Evolutionary conservation across 1,140 invertebrate genomes (phyloP), one percentile per base, ranked within the genome.

Genomic region (Drosophila fuyamai): DNA sequence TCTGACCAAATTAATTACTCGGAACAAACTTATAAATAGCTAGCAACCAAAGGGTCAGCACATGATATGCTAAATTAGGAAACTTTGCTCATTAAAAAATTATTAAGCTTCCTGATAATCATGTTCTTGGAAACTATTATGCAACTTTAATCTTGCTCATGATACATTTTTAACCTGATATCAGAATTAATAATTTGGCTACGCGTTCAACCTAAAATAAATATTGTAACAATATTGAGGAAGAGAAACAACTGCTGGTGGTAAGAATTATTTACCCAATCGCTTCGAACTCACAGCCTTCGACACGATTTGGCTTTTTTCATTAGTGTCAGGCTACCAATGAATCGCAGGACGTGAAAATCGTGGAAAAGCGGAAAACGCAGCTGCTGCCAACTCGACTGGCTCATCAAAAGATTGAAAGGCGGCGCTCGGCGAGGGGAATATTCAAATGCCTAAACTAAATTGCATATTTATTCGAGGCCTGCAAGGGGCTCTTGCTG

Each of bases 361-460:
- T 74, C 38, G 14, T 18, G 57, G 40, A 63, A 74, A 51, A 38
- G 50, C 29, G 50, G 40, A 16, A 74, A 75, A 63, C 73, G 50
- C 73, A 76, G 73, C 63, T 58, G 71, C 63, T 62, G 47, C 70
- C 65, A 2, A 43, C 41, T 16, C 32, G 63, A 14, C 48, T 29
- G 50, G 29, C 50, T 66, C 73, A 75, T 76, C 55, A 51, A 66
- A 76, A 76, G 73, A 76, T 76, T 76, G 73, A 76, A 76, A 29
- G 59, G 65, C 43, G 12, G 43, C 12, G 23, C 10, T 13, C 41
- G 35, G 35, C 1, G 23, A 71, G 13, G 16, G 18, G 50, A 57
- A 55, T 76, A 76, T 76, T 66, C 73, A 76, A 76, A 76, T 76
- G 72, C 61, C 73, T 43, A 76, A 67, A 76, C 73, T 76, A 76